phyloP scores from a whole-genome alignment of 2,113 vertebrate genomes.

The Cyanoderma ruficeps region DNA sequence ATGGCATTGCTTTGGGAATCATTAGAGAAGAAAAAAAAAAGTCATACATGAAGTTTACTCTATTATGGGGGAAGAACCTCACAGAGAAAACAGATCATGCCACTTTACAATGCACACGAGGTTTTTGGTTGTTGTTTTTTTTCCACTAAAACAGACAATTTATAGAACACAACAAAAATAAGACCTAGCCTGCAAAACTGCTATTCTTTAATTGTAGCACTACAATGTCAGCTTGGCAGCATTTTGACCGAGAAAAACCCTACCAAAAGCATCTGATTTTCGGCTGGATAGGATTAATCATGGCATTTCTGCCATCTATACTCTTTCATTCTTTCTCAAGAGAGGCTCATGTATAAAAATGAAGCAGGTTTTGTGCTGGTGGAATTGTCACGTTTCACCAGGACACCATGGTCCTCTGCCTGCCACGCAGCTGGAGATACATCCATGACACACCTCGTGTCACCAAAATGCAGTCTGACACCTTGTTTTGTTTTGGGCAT shows the following conservation, averaged over 20 bases:
- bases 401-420: background rate
- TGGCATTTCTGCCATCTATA: background rate
- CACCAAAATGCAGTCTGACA: constrained; percentile 19
- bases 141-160: background rate
- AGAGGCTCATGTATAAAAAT: background rate
- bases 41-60: background rate
- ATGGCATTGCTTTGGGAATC: constrained; percentile 52
- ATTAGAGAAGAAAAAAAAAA: constrained; percentile 17
- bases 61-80: background rate
- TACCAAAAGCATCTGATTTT: background rate
- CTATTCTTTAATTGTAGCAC: background rate
- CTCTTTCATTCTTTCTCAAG: background rate
- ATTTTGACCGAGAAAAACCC: background rate
- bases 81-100: background rate
- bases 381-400: background rate
- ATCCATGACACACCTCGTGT: background rate
- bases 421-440: background rate
- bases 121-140: background rate
- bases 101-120: background rate
- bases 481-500: background rate
- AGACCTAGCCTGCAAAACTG: background rate
- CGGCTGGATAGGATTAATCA: background rate
- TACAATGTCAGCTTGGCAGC: background rate
- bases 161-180: background rate
- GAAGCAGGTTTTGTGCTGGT: background rate